Conservation (phyloP, 2,113 vertebrate genomes). For the Sminthopsis crassicaudata region DNA sequence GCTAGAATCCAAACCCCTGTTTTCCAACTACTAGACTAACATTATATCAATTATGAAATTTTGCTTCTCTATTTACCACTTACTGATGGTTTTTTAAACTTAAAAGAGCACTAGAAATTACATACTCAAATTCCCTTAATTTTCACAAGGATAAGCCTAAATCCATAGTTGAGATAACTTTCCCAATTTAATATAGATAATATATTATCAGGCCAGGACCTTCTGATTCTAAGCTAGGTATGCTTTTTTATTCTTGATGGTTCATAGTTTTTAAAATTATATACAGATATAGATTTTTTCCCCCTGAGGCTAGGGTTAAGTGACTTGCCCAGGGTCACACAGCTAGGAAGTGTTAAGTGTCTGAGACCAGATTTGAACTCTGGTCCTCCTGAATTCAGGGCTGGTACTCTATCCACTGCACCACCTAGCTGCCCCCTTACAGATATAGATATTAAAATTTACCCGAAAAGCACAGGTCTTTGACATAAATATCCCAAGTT, state of each 20-base stretch:
- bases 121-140: background rate
- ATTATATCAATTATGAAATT: background rate
- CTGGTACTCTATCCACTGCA: too few species aligned
- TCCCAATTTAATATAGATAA: too few species aligned
- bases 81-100: background rate
- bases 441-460: slow-evolving; percentile 59
- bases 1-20: background rate
- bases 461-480: slow-evolving; percentile 49
- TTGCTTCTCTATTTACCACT: background rate
- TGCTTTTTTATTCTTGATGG: background rate
- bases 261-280: slow-evolving; percentile 6
- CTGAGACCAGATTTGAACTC: too few species aligned
- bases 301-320: too few species aligned
- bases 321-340: too few species aligned
- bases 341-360: too few species aligned
- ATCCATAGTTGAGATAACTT: too few species aligned
- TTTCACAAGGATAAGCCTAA: too few species aligned
- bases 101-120: background rate
- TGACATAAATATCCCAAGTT: slow-evolving; percentile 12
- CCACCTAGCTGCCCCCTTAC: too few species aligned
- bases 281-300: slow-evolving; percentile 60
- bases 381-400: too few species aligned
- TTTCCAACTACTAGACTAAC: background rate
- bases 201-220: too few species aligned
- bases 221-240: too few species aligned